Percentiles rank a stretch among this genome's conserved stretches.
phyloP scores from a whole-genome alignment of 2,797 vertebrate species.

The Microchirus variegatus region DNA sequence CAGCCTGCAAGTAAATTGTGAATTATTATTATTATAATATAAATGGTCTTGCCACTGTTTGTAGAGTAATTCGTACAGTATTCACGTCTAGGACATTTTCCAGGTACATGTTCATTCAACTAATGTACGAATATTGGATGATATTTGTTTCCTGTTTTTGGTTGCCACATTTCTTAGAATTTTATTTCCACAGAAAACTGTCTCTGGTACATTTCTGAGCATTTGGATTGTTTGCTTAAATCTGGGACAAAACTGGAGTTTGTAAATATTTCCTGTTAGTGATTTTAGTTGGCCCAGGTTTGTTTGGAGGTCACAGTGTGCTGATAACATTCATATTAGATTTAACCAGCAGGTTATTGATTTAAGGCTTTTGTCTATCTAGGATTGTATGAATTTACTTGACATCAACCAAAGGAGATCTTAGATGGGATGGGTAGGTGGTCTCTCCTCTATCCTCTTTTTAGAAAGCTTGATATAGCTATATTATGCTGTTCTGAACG shows the following conservation, averaged over 20 bases:
- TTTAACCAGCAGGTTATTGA: conserved; percentile 29
- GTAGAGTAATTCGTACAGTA: not conserved
- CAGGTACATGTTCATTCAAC: conserved; percentile 1
- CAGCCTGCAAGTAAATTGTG: not conserved
- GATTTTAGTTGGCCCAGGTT: conserved; percentile 54
- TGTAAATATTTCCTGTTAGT: conserved; percentile 66
- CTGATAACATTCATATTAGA: conserved; percentile 56
- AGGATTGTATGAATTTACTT: conserved; percentile 19
- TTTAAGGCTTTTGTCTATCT: conserved; percentile 13
- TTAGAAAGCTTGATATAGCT: too few species aligned
- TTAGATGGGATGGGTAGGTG: not conserved
- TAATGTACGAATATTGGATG: conserved; percentile 28
- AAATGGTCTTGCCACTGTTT: not conserved
- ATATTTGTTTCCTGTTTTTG: conserved; percentile 48
- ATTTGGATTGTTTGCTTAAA: conserved; percentile 68
- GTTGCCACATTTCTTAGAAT: conserved; percentile 63
- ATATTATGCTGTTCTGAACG: too few species aligned
- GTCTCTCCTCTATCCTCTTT: too few species aligned
- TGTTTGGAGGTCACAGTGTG: conserved; percentile 62
- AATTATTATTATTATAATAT: not conserved
- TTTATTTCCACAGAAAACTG: conserved; percentile 63
- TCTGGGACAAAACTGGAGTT: conserved; percentile 55
- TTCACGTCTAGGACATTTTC: not conserved
- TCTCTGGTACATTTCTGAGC: conserved; percentile 52
- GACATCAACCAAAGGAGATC: not conserved